Base-by-base conservation (phyloP, 2,797 vertebrate genomes). In the Pseudochaenichthys georgianus region DNA sequence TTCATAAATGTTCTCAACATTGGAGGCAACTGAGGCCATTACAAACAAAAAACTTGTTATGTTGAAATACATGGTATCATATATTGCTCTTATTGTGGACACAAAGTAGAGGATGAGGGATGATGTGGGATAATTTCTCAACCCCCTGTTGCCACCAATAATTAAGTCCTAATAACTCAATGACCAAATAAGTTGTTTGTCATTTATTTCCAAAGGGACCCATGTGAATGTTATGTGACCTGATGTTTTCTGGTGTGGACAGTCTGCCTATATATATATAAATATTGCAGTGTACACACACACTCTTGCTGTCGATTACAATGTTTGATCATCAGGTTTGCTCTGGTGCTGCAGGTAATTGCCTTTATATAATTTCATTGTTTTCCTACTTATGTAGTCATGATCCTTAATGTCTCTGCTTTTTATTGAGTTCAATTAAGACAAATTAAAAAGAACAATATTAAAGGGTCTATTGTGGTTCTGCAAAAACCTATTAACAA, bases 341-440 rank as follows among this genome's bases (percentile, higher is more conserved):
- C 67, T 81, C 73, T 82, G 70, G 13, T 60, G 50, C 21, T 74
- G n/a, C 43, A 70, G 45, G 53, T 80, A 81, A 87, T 78, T 79
- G 43, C 43, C 2, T 16, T 67, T 65, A 70, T 65, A 61, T 75
- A 45, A 70, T 66, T 70, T 73, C 0, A 76, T 79, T 70, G 31
- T 64, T 81, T 71, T 66, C n/a, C 38, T 57, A 3, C 28, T 45
- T 67, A 21, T 52, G 17, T 21, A 57, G n/a, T 66, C 60, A 45
- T 2, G 12, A 61, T 75, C 41, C 28, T 57, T 65, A 54, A 72
- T 52, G 16, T 13, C 47, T 28, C 16, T 1, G 5, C 16, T 55
- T 62, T 53, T 38, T 48, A 65, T 10, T 17, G 46, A 47, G 23
- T 69, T 75, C 43, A 68, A 53, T 75, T 58, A 78, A 80, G 70